Base-by-base conservation (phyloP, 2,797 vertebrate genomes). In the Sebastes flavidus region DNA sequence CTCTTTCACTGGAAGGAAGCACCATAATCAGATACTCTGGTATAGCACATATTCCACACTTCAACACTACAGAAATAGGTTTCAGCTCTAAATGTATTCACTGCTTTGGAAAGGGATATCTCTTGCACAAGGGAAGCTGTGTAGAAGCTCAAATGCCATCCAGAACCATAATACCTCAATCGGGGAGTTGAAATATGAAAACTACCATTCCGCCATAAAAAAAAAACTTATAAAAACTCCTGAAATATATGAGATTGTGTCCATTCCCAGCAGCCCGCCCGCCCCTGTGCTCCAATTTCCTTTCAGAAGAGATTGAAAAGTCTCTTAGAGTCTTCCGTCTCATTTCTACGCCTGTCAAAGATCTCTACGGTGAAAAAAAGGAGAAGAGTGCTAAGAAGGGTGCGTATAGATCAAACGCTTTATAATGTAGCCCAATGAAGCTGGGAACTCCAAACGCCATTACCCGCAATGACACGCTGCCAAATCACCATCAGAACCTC, bases 291-390 rank as follows among this genome's bases (percentile, higher is more conserved):
- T 92, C 90, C 89, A 91, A 56, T 92, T 93, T 86, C 88, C 60
- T 91, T 93, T 92, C 89, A 93, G 78, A 83, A 82, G 78, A 91
- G 93, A 93, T 90, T 94, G 91, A 92, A 93, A 91, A 93, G 90
- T 94, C 87, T 92, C 86, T 91, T 65, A 83, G 84, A 89, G 87
- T 86, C 81, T 82, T 90, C 88, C 71, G 32, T 92, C 85, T 93
- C 91, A 92, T 92, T 93, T 92, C 87, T 91, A 93, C 65, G 90
- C 86, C 91, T 92, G 92, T 94, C 93, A 92, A 77, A 88, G 82
- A 94, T 91, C 87, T 91, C 77, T 76, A 61, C 52, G 72, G 75
- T 72, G 76, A 65, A 83, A 84, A 85, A 84, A 83, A 72, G 71
- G 80, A 85, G 83, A 83, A 55, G 77, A 70, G 81, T 78, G 78